Percentiles rank a stretch among this genome's conserved stretches.
Evolutionary conservation across 2,113 vertebrate genomes (phyloP).

Genomic region (Elanus axillaris): DNA sequence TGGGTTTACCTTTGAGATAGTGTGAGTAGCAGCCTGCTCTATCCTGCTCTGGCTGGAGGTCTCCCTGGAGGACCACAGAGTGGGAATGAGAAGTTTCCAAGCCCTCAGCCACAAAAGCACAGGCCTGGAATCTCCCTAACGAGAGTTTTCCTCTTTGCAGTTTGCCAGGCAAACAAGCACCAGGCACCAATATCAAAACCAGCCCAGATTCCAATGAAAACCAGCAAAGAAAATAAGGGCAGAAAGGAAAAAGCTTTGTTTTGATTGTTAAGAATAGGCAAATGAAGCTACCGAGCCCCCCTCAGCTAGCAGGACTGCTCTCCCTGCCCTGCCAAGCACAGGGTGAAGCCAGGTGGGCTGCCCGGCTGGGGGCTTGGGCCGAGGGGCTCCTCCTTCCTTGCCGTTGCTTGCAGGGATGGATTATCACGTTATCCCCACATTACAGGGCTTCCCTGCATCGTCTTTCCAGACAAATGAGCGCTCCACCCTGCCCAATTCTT

Average conservation of each 20-base stretch:
- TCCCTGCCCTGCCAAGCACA: background rate
- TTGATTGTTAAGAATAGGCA: background rate
- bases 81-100: constrained; percentile 41
- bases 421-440: background rate
- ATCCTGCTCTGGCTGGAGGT: background rate
- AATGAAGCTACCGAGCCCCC: background rate
- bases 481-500: background rate
- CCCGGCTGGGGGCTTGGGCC: accelerated
- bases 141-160: constrained; percentile 37
- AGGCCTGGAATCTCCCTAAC: constrained; percentile 39
- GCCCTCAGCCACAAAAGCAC: constrained; percentile 27
- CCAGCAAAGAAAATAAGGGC: background rate
- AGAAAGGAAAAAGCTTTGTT: background rate
- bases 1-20: background rate
- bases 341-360: background rate
- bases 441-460: background rate
- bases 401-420: background rate
- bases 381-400: background rate
- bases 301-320: background rate
- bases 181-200: constrained; percentile 50
- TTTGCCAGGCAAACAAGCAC: constrained; percentile 44
- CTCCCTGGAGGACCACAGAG: constrained; percentile 25
- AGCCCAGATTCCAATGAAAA: constrained; percentile 31
- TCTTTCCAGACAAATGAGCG: background rate
- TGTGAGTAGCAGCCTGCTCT: background rate